phyloP scores from a whole-genome alignment of 2,888 invertebrate species.

The Troglohyphantes excavatus region DNA sequence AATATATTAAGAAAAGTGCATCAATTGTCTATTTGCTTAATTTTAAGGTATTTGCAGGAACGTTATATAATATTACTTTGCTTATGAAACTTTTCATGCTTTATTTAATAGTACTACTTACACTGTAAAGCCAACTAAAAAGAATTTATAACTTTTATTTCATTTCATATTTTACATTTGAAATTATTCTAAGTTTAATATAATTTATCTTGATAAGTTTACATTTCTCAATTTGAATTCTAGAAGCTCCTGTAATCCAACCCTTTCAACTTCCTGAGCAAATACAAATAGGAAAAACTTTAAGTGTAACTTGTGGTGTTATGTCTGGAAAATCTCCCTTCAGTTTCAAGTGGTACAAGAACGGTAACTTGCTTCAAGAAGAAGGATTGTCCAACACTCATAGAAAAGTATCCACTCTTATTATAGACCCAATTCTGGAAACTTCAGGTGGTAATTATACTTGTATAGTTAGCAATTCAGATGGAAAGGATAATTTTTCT shows the following conservation, averaged over 20 bases:
- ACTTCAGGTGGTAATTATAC: slow-evolving; percentile 65
- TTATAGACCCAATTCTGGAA: slow-evolving; percentile 39
- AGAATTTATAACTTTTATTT: no score
- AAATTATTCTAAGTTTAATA: no score
- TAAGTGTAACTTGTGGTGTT: slow-evolving; percentile 35
- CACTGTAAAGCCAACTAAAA: no score
- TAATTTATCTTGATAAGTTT: no score
- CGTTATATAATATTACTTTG: no score
- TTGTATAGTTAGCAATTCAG: slow-evolving; percentile 56
- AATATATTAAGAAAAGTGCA: no score
- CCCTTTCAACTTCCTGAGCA: slow-evolving; percentile 46
- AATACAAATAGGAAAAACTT: slow-evolving; percentile 31
- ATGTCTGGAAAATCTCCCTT: slow-evolving; percentile 46
- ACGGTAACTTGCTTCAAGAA: slow-evolving; percentile 13
- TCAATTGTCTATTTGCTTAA: no score
- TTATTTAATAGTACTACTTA: no score
- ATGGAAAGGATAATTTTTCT: slow-evolving; percentile 39
- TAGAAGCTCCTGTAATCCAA: slow-evolving; percentile 46
- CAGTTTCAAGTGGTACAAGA: slow-evolving; percentile 49
- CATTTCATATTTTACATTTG: no score
- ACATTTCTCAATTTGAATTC: slow-evolving; percentile 15
- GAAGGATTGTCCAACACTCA: background rate
- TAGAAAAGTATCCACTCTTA: slow-evolving; percentile 29
- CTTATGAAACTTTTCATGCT: no score
- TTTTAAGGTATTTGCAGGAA: no score